A percentile compares a stretch with the other conserved stretches of the same genome.
Evolutionary conservation across 2,113 vertebrate genomes (phyloP).

Genomic region (Cyphomyrus plagiostoma): DNA sequence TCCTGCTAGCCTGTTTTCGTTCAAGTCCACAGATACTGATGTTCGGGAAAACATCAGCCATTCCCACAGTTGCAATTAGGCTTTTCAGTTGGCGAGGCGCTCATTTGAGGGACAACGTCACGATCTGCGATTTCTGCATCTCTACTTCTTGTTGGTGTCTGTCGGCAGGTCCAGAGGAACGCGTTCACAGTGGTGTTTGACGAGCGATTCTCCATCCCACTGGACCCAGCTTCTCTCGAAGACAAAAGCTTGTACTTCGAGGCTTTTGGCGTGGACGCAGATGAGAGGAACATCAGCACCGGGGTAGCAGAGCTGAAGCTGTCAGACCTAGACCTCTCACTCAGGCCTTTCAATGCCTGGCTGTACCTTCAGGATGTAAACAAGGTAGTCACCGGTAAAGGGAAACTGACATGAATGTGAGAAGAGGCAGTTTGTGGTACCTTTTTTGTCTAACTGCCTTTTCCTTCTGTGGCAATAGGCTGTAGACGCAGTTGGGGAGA

Average conservation of each 20-base stretch:
- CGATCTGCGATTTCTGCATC: background rate
- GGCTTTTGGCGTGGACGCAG: slow-evolving; percentile 77
- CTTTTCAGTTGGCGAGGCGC: background rate
- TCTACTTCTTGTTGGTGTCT: background rate
- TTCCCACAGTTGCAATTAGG: background rate
- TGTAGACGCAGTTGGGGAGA: slow-evolving; percentile 84
- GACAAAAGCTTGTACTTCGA: slow-evolving; percentile 83
- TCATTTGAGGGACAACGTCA: background rate
- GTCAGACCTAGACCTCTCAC: slow-evolving; percentile 77
- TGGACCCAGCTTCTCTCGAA: slow-evolving; percentile 71
- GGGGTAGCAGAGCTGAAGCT: slow-evolving; percentile 86
- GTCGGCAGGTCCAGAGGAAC: slow-evolving; percentile 75
- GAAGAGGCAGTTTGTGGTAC: background rate
- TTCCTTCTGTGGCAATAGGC: slow-evolving; percentile 52
- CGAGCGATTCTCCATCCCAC: slow-evolving; percentile 78
- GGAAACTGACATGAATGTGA: background rate
- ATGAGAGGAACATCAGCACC: slow-evolving; percentile 77
- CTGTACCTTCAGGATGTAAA: slow-evolving; percentile 92
- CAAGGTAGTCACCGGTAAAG: slow-evolving; percentile 60
- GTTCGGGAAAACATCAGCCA: background rate
- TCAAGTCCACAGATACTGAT: background rate
- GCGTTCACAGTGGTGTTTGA: slow-evolving; percentile 81
- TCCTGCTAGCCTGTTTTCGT: background rate
- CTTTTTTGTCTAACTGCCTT: background rate
- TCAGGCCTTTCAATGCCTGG: slow-evolving; percentile 86